Base-by-base conservation (phyloP, 2,113 vertebrate genomes). In the Podarcis cretensis region DNA sequence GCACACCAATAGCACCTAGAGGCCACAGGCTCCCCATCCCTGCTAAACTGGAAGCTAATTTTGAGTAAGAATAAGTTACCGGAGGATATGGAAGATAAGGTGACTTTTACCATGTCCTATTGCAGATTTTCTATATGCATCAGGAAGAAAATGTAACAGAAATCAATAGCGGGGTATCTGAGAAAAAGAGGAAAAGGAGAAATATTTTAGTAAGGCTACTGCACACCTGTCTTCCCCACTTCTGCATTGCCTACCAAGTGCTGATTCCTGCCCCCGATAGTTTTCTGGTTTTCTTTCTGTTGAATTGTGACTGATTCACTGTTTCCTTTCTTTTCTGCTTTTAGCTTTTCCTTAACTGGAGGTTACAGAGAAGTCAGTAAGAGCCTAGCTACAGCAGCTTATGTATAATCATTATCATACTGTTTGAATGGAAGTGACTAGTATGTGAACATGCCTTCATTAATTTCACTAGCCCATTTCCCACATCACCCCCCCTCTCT, bases 61-160 rank as follows among this genome's bases (percentile, higher is more conserved):
- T 69, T 23, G 25, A 83, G 35, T 23, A 78, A 32, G 59, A 83
- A 37, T 12, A 78, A 48, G 59, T n/a, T 73, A 74, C 75, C 89
- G 86, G 73, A 32, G 57, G 59, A 63, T 63, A 63, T 74, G 73
- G n/a, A 91, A 59, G 91, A 91, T 92, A 43, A 43, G 43, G 59
- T 63, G 13, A 14, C 59, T 63, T 74, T 74, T 94, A 89, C 35
- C 91, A 92, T 92, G 93, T 92, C 92, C 89, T 90, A 91, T 92
- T 94, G 92, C 93, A 93, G 87, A 66, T 94, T 93, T 93, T 91
- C 94, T 91, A 93, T 93, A 90, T 91, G 92, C 91, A 95, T 95
- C 93, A 95, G 93, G 85, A 93, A 92, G 91, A 94, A 94, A 95
- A 88, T 14, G 25, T 54, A 79, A 54, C 77, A 54, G 77, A 27